Base-by-base conservation (phyloP, 53 echinoderm and acorn worm genomes). In the Astropecten irregularis region DNA sequence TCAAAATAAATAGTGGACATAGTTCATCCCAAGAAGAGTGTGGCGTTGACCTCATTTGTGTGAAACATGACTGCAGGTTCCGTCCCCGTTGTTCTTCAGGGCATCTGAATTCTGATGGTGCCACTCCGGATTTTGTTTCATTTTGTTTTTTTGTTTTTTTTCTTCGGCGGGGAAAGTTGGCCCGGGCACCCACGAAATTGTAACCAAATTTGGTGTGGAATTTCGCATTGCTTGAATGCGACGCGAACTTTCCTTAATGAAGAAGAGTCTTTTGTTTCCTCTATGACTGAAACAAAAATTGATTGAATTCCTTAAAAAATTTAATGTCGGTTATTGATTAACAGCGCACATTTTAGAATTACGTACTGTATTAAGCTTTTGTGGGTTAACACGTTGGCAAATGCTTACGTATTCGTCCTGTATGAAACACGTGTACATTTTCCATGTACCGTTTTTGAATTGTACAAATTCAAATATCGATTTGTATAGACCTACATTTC, bases 171-270 rank as follows among this genome's bases (percentile, higher is more conserved):
- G 22, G 25, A n/a, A n/a, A n/a, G n/a, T n/a, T n/a, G n/a, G n/a
- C n/a, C 34, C 33, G 36, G 33, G 20, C 21, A 36, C n/a, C 33
- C 7, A 4, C 18, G 46, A 79, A n/a, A 42, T 31, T 79, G 61
- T 79, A 4, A 37, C 79, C 79, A 79, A 79, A 79, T 79, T 79
- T 79, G 79, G 79, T 61, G 47, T 79, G 44, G 47, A 79, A 60
- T 61, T 79, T 79, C 15, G 53, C 49, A 52, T 37, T 47, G n/a
- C 32, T 35, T 22, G 52, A 16, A 13, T 7, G 0, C 49, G 15
- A 30, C 18, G 30, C 21, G 30, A 48, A 18, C 32, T 10, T 34
- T 15, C 2, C 11, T 9, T 33, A 11, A 58, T 27, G 27, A 4
- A 2, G 27, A 3, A 27, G 23, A 58, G 1, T 23, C 29, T 18